phyloP scores from a whole-genome alignment of 2,113 vertebrate species.

The Gymnarchus niloticus region DNA sequence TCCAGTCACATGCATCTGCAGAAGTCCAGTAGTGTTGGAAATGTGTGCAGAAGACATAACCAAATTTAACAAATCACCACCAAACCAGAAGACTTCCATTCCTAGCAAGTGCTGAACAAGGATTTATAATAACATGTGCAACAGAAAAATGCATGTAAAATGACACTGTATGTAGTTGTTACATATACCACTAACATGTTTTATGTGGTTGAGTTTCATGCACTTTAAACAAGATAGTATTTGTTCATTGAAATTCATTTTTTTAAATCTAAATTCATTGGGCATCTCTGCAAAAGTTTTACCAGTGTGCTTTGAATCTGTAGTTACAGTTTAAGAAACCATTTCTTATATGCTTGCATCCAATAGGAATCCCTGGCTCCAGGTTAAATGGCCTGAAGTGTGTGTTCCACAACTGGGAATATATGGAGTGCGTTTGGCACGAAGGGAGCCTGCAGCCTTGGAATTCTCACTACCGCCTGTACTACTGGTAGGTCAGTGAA shows the following conservation, averaged over 20 bases:
- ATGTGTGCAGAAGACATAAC: not conserved
- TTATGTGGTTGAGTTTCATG: not conserved
- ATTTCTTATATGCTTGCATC: not conserved
- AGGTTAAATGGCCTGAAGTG: slow-evolving; percentile 47
- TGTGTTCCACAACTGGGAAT: slow-evolving; percentile 51
- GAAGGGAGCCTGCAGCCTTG: slow-evolving; percentile 20
- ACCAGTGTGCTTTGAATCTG: not conserved
- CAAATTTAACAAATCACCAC: not conserved
- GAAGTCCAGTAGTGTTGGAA: not conserved
- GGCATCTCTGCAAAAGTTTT: not conserved
- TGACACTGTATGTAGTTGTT: no score
- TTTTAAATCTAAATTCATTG: not conserved
- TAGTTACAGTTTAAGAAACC: not conserved
- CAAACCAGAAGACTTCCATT: no score
- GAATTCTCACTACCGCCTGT: slow-evolving; percentile 40
- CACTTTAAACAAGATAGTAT: not conserved
- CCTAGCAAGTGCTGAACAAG: no score
- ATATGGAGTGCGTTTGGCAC: slow-evolving; percentile 55
- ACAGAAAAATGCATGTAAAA: no score
- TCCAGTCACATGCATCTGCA: not conserved
- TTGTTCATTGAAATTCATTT: not conserved
- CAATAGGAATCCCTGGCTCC: slow-evolving; percentile 41
- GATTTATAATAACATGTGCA: no score
- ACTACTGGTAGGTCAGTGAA: slow-evolving; percentile 54
- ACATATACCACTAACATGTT: not conserved